Evolutionary conservation across 2,113 vertebrate genomes (phyloP).

Genomic region (Nannobrachium achirus): DNA sequence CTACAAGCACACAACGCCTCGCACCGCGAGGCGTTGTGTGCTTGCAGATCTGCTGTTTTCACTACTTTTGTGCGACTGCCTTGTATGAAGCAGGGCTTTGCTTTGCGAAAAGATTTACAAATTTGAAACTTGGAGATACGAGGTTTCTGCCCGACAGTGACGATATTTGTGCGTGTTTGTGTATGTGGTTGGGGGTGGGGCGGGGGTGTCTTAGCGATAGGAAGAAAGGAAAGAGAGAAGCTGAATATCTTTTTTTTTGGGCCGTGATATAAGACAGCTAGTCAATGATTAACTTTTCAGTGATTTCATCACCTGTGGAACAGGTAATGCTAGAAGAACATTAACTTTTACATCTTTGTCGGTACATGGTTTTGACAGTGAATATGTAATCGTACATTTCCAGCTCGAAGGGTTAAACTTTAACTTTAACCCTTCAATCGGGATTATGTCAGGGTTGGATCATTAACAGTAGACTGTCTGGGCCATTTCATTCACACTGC

Average conservation of each 20-base stretch:
- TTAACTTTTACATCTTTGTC: slow-evolving; percentile 28
- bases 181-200: no score
- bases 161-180: no score
- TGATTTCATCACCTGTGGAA: slow-evolving; percentile 8
- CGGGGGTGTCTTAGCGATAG: slow-evolving; percentile 22
- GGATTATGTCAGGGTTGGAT: not conserved
- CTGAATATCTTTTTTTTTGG: slow-evolving; percentile 36
- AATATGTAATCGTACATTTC: no score
- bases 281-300: slow-evolving; percentile 56
- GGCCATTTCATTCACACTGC: not conserved
- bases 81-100: no score
- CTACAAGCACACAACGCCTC: no score
- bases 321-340: slow-evolving; percentile 9
- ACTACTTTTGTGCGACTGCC: no score
- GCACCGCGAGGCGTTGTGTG: no score
- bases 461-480: not conserved
- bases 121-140: no score
- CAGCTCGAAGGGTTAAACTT: no score
- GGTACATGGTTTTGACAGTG: not conserved
- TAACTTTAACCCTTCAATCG: not conserved
- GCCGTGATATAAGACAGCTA: slow-evolving; percentile 30
- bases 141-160: no score
- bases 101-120: no score
- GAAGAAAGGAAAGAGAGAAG: slow-evolving; percentile 31
- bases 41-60: no score